A percentile compares a stretch with the other conserved stretches of the same genome.
Conservation (phyloP, 1,140 invertebrate genomes). For the Brachystomella parvula region DNA sequence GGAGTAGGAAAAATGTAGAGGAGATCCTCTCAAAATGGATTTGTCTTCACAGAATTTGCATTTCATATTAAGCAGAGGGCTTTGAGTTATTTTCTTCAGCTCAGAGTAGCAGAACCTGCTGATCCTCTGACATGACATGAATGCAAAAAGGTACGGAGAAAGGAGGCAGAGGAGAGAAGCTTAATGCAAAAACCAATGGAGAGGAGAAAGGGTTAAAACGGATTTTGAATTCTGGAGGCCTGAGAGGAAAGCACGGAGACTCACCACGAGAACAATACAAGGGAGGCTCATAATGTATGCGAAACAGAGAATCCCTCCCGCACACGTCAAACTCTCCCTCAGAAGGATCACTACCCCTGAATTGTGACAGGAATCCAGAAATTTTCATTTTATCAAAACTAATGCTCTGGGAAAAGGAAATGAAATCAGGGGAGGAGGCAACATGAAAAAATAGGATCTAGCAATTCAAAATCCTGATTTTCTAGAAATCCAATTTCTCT, state of each 20-base stretch:
- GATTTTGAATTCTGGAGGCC: neutral
- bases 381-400: neutral
- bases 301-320: slow-evolving; percentile 18
- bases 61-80: neutral
- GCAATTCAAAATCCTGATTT: too few species aligned
- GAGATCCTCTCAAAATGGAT: too few species aligned
- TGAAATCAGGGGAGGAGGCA: too few species aligned
- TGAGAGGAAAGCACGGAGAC: neutral
- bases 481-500: too few species aligned
- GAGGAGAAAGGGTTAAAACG: slow-evolving; percentile 6
- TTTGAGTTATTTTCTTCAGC: neutral
- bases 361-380: neutral
- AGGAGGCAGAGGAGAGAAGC: slow-evolving; percentile 2
- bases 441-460: too few species aligned
- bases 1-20: too few species aligned
- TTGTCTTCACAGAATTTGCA: slow-evolving; percentile 9
- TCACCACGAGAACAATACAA: slow-evolving; percentile 6
- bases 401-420: neutral
- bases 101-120: slow-evolving; percentile 6
- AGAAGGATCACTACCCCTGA: neutral
- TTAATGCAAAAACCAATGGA: slow-evolving; percentile 11
- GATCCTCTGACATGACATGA: slow-evolving; percentile 23
- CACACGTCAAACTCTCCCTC: slow-evolving; percentile 1
- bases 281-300: slow-evolving; percentile 29
- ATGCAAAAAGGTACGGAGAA: slow-evolving; percentile 14